Evolutionary conservation across 2,797 vertebrate genomes (phyloP), one percentile per base, ranked within the genome.

Genomic region (Takifugu ocellatus): DNA sequence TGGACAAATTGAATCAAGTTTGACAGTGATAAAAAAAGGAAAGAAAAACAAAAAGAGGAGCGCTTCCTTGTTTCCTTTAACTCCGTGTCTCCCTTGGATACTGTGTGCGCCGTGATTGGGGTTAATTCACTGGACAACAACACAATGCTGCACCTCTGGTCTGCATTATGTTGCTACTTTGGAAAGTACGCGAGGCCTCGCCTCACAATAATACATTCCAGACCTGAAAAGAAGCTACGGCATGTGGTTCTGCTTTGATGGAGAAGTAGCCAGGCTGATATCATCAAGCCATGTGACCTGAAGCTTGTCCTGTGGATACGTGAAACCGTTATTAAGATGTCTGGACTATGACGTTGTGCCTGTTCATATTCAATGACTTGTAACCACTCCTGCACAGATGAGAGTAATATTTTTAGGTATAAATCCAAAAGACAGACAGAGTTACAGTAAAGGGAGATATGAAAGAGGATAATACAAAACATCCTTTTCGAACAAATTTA

Each of bases 141-240:
- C 12, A n/a, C 79, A 83, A 56, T 52, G 16, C 72, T 77, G 70
- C 70, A 82, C 85, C 84, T 85, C 85, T 89, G 89, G 82, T 91
- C 60, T 74, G 73, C 77, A 87, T 89, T 89, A 87, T 24, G 56
- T 59, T 57, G 72, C 66, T 80, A 74, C 70, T 78, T 81, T 73
- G 58, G 63, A 59, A 76, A 61, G 68, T 61, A 79, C 63, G 61
- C 49, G 33, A 84, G 75, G 71, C 69, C 54, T 73, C 42, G 45
- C 71, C 73, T 79, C 63, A 66, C 72, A 87, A 78, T 87, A 90
- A 90, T 83, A 84, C 82, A 81, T 87, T 70, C 81, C 84, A 89
- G 87, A 89, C 79, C 68, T 61, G 63, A 65, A 76, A 71, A 77
- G 45, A 61, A 46, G 70, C 68, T 51, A n/a, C 56, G 63, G 72